Conservation (phyloP, 30 jellyfish, hydroid and myxozoan genomes). For the Turritopsis dohrnii region DNA sequence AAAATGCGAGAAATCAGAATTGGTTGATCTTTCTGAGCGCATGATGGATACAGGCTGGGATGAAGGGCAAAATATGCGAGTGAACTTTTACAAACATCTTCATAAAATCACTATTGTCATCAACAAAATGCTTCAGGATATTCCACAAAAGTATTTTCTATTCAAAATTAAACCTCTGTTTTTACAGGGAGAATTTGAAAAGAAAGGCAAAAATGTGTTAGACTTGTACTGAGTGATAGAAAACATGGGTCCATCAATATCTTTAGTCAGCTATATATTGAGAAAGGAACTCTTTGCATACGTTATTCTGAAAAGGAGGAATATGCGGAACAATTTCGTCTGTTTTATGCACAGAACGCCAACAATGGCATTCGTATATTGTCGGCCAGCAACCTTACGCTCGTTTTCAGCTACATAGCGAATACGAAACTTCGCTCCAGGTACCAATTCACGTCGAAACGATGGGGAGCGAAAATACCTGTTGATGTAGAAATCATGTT, state of each 20-base stretch:
- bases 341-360: conserved; percentile 48
- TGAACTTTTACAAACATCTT: conserved; percentile 29
- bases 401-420: conserved; percentile 45
- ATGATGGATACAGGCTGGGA: conserved; percentile 23
- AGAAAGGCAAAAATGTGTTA: conserved; percentile 29
- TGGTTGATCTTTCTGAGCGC: background rate
- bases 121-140: conserved; percentile 33
- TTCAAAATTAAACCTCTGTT: conserved; percentile 34
- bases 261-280: conserved; percentile 28
- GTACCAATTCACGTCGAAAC: background rate
- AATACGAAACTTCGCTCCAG: conserved; percentile 21
- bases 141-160: conserved; percentile 51
- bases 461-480: conserved; percentile 28
- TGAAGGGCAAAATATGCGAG: conserved; percentile 58
- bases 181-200: conserved; percentile 45
- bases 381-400: conserved; percentile 78
- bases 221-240: conserved; percentile 48
- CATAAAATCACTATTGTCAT: conserved; percentile 43
- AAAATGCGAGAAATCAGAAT: background rate
- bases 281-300: conserved; percentile 33
- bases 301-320: conserved; percentile 29
- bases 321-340: conserved; percentile 31
- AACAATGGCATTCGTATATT: conserved; percentile 15
- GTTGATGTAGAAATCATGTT: conserved; percentile 43
- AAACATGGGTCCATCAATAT: conserved; percentile 6